Base-by-base conservation (phyloP, 2,888 invertebrate species). In the Lochmaea capreae region DNA sequence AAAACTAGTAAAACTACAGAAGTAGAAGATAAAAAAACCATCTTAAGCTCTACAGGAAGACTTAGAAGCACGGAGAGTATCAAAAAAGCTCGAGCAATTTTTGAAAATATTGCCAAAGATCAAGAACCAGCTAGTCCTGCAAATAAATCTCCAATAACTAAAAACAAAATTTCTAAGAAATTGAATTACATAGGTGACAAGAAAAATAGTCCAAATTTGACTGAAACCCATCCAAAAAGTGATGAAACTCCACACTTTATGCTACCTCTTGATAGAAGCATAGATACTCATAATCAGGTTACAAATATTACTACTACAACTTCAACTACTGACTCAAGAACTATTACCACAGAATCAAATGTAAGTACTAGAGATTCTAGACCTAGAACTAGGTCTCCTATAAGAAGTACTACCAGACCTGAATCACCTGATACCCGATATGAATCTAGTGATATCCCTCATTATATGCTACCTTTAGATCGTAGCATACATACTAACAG, bases 21-120 rank as follows among this genome's bases (percentile, higher is more conserved):
- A 14, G 76, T 79, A 67, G 84, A 85, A 61, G 84, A 86, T 71
- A 75, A 81, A 14, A 85, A 82, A 77, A 77, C 77, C 2, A 79
- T 84, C 65, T 70, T 86, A 43, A 86, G 85, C 70, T 77, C 85
- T 79, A 75, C 83, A 16, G 83, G 84, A 22, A 80, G 85, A 22
- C 81, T 91, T 39, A 88, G 90, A 65, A 91, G 90, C 79, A 91
- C 90, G 62, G 92, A 92, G 79, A 91, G 91, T n/a, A 91, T 93
- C 0, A 90, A 91, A 66, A 91, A 91, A 85, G 93, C 93, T 0
- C 93, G 93, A 85, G 91, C 91, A 57, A 84, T 93, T 52, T 93
- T 93, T 85, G 93, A 93, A 87, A 92, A 90, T 76, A 91, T 91
- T 76, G 73, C 72, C 43, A 87, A 88, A 77, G 81, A 82, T 33